Percentiles rank a stretch among this genome's conserved stretches.
Conservation (phyloP, 2,888 invertebrate species). For the Ormyrus labotus region DNA sequence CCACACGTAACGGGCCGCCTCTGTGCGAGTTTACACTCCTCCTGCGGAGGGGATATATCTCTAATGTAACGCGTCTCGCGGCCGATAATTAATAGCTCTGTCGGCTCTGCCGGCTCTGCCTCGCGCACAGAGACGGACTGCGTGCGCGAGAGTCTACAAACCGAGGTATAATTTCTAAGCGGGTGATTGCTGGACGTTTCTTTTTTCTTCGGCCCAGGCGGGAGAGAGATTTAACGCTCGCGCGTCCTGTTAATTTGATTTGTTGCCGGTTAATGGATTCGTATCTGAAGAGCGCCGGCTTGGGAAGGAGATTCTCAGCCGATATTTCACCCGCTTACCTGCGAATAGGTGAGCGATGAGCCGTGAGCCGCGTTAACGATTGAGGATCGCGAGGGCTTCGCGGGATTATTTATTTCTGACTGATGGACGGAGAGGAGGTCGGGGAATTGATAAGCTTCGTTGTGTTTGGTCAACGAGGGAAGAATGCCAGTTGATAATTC, state of each 20-base stretch:
- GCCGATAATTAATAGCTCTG: slow-evolving; percentile 53
- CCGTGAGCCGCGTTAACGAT: no score
- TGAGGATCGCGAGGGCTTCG: no score
- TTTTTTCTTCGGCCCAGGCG: background rate
- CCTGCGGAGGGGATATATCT: background rate
- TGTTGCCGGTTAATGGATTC: slow-evolving; percentile 45
- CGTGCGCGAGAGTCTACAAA: slow-evolving; percentile 8
- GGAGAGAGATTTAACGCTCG: slow-evolving; percentile 2
- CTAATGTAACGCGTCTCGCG: slow-evolving; percentile 47
- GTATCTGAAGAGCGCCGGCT: slow-evolving; percentile 5
- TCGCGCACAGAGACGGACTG: background rate
- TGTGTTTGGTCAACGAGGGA: no score
- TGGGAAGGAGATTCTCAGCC: no score
- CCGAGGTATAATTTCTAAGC: background rate
- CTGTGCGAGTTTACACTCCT: background rate
- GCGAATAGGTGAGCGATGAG: no score
- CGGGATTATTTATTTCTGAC: no score
- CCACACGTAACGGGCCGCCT: slow-evolving; percentile 11
- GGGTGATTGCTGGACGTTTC: background rate
- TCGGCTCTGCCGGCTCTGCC: slow-evolving; percentile 5
- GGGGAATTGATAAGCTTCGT: no score
- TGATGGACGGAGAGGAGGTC: no score
- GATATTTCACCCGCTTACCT: no score
- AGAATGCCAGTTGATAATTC: no score
- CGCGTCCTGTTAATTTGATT: slow-evolving; percentile 56